Evolutionary conservation across 2,888 invertebrate genomes (phyloP).

Genomic region (Polymixis flavicincta): DNA sequence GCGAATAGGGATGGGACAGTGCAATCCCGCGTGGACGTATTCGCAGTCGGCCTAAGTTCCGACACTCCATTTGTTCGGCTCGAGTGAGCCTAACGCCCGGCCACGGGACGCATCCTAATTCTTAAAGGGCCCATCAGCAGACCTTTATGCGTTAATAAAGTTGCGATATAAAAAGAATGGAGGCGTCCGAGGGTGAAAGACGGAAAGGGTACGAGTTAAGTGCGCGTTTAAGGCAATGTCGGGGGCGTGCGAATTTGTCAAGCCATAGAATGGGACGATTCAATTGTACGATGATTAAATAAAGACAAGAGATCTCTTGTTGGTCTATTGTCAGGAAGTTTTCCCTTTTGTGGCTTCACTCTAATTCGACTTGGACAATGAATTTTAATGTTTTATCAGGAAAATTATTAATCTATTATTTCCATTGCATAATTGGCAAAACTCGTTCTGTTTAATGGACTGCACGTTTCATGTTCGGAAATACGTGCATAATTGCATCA

Average conservation of each 20-base stretch:
- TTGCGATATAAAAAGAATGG: constrained; percentile 90
- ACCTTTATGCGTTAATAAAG: constrained; percentile 91
- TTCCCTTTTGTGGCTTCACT: constrained; percentile 66
- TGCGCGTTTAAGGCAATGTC: constrained; percentile 89
- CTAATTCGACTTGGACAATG: constrained; percentile 47
- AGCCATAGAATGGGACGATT: constrained; percentile 84
- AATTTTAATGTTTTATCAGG: constrained; percentile 54
- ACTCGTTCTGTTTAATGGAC: constrained; percentile 41
- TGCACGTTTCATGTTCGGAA: constrained; percentile 49
- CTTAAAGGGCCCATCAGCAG: constrained; percentile 90
- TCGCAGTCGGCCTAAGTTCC: constrained; percentile 77
- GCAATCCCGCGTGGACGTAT: constrained; percentile 70
- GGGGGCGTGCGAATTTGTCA: constrained; percentile 90
- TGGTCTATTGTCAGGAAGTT: constrained; percentile 70
- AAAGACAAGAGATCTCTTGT: constrained; percentile 83
- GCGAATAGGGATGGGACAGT: constrained; percentile 80
- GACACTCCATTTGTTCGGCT: constrained; percentile 89
- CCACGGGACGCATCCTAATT: constrained; percentile 89
- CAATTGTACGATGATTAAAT: constrained; percentile 88
- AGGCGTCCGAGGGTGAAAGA: constrained; percentile 90
- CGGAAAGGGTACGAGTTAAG: constrained; percentile 89
- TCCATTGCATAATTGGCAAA: constrained; percentile 30
- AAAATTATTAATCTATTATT: constrained; percentile 49
- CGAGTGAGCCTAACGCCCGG: constrained; percentile 81
- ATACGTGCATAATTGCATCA: constrained; percentile 52